Base-by-base conservation (phyloP, 2,888 invertebrate species). In the Monochamus alternatus region DNA sequence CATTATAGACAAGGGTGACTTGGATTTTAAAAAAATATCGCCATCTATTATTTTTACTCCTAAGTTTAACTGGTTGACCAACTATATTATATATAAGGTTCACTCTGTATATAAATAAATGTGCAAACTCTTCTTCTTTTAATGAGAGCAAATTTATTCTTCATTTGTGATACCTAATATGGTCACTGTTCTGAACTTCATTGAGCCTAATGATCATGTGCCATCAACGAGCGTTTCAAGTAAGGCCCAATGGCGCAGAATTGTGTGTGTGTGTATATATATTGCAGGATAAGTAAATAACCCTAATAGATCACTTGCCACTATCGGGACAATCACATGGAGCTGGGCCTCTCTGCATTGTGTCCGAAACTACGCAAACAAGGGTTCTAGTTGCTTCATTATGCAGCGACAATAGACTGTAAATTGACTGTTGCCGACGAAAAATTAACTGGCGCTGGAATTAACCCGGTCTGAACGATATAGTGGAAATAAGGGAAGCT, bases 361-460 rank as follows among this genome's bases (percentile, higher is more conserved):
- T 51, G 32, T 69, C 59, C 47, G 60, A 59, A 60, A 44, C 68
- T 44, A 52, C 67, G 31, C 68, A 43, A 69, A 59, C 59, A 32
- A 69, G 69, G 69, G 69, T 43, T 47, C 60, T 51, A 60, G 69
- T 60, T 60, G 69, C 60, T 69, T 60, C 59, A 69, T 69, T 69
- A 69, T 60, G 51, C 31, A 22, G 14, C 30, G 30, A 69, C 69
- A 69, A 69, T 60, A 12, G 69, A 47, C 30, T 10, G 44, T 69
- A 69, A 69, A 69, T 69, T 69, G 60, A 22, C 60, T 60, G 60
- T 69, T 69, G 31, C 12, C n/a, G 60, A n/a, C 60, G 59, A 58
- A 68, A 68, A 68, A 68, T 68, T 44, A 68, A 43, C 22, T 68
- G 30, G 32, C 31, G 32, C 43, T n/a, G 12, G 43, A 7, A 43